phyloP scores from a whole-genome alignment of 64 coral and sea anemone genomes.

The Trachythela sp. region DNA sequence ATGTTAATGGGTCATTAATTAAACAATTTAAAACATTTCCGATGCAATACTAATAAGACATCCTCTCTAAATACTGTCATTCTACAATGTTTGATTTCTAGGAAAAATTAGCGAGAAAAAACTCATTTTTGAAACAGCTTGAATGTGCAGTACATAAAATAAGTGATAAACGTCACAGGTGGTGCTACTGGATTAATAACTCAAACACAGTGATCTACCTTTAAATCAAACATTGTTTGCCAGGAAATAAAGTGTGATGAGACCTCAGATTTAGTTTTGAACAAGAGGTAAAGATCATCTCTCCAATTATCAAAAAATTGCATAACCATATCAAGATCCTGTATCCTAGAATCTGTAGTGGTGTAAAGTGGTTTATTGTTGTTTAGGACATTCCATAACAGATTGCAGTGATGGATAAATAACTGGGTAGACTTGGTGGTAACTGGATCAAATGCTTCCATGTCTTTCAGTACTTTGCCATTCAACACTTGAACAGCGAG shows the following conservation, averaged over 20 bases:
- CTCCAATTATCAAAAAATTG: not conserved
- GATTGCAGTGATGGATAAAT: not conserved
- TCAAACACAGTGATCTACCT: not conserved
- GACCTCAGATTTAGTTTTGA: not conserved
- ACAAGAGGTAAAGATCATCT: not conserved
- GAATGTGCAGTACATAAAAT: not conserved
- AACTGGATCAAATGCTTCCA: constrained; percentile 10
- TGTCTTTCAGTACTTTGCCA: not conserved
- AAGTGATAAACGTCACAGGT: not conserved
- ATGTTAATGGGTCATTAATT: too few relatives aligned
- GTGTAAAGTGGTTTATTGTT: not conserved
- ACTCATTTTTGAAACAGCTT: not conserved
- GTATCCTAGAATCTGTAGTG: not conserved
- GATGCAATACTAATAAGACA: too few relatives aligned
- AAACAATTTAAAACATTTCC: too few relatives aligned
- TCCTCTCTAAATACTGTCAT: too few relatives aligned
- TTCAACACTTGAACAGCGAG: not conserved
- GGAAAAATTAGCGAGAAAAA: too few relatives aligned
- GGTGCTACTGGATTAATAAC: not conserved
- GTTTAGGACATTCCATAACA: constrained; percentile 1
- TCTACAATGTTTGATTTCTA: too few relatives aligned
- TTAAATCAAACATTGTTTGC: constrained; percentile 10
- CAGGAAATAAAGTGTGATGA: not conserved
- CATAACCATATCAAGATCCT: not conserved
- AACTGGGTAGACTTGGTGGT: not conserved